Conservation (phyloP, 2,888 invertebrate species). For the Pammene aurita region DNA sequence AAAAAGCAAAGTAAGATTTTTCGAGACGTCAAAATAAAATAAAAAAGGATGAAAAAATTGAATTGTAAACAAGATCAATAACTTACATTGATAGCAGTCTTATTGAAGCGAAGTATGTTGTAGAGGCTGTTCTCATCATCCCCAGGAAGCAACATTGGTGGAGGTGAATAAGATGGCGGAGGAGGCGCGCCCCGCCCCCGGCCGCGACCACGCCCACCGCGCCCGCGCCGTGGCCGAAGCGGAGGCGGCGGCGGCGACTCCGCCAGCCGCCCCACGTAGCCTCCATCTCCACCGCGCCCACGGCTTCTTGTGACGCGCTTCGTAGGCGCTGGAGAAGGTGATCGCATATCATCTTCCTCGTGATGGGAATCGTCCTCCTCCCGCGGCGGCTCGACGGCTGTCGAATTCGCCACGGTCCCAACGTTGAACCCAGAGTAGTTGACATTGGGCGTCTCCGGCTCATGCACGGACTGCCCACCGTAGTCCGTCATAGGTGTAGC, state of each 20-base stretch:
- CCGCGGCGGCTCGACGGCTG: constrained; percentile 62
- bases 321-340: constrained; percentile 83
- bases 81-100: constrained; percentile 89
- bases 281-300: constrained; percentile 78
- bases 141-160: constrained; percentile 77
- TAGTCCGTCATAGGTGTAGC: constrained; percentile 82
- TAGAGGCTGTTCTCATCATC: constrained; percentile 94
- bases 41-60: neutral
- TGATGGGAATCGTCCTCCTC: constrained; percentile 70
- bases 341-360: constrained; percentile 74
- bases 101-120: constrained; percentile 91
- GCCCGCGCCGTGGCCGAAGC: constrained; percentile 65
- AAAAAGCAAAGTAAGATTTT: too few relatives aligned
- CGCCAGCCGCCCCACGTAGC: constrained; percentile 76
- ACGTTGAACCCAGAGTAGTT: constrained; percentile 73
- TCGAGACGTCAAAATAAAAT: too few relatives aligned
- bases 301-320: constrained; percentile 87
- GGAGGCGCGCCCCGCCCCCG: constrained; percentile 75
- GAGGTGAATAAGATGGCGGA: constrained; percentile 78
- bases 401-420: constrained; percentile 65
- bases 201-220: constrained; percentile 71
- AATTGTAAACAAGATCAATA: neutral
- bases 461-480: constrained; percentile 78
- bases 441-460: constrained; percentile 76
- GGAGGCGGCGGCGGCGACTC: constrained; percentile 79